phyloP scores from a whole-genome alignment of 2,888 invertebrate genomes.

The Acleris emargana region DNA sequence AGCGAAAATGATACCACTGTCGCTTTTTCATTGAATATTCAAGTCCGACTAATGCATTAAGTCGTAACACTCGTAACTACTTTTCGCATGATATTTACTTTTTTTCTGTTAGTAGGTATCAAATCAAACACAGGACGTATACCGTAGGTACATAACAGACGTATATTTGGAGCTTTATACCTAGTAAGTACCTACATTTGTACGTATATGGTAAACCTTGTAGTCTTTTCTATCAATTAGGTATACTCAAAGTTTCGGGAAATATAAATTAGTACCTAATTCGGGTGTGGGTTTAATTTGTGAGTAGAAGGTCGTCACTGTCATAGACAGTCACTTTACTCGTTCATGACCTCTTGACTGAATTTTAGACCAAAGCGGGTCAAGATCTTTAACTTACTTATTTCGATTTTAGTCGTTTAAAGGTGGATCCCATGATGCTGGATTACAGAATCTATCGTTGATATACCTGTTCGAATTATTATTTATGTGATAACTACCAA shows the following conservation, averaged over 20 bases:
- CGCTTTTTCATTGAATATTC: slow-evolving; percentile 76
- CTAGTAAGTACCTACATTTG: no score
- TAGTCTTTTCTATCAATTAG: no score
- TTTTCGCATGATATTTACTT: slow-evolving; percentile 12
- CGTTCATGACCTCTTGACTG: slow-evolving; percentile 81
- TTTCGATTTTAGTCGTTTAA: slow-evolving; percentile 52
- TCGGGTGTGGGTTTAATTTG: slow-evolving; percentile 58
- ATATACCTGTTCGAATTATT: no score
- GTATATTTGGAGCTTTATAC: no score
- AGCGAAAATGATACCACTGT: slow-evolving; percentile 80
- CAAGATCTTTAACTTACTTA: slow-evolving; percentile 77
- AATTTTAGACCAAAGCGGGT: slow-evolving; percentile 75
- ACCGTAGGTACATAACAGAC: no score
- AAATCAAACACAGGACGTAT: no score
- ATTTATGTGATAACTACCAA: no score
- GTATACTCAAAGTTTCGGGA: no score
- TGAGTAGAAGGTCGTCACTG: slow-evolving; percentile 70
- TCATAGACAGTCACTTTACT: slow-evolving; percentile 77
- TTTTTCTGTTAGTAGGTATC: not conserved
- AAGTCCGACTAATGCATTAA: slow-evolving; percentile 76
- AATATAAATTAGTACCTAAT: no score
- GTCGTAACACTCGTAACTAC: slow-evolving; percentile 51
- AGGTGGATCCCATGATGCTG: no score
- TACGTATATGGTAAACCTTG: no score
- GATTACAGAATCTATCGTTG: no score